Evolutionary conservation across 1,140 invertebrate species (phyloP).

Genomic region (Habropoda laboriosa): DNA sequence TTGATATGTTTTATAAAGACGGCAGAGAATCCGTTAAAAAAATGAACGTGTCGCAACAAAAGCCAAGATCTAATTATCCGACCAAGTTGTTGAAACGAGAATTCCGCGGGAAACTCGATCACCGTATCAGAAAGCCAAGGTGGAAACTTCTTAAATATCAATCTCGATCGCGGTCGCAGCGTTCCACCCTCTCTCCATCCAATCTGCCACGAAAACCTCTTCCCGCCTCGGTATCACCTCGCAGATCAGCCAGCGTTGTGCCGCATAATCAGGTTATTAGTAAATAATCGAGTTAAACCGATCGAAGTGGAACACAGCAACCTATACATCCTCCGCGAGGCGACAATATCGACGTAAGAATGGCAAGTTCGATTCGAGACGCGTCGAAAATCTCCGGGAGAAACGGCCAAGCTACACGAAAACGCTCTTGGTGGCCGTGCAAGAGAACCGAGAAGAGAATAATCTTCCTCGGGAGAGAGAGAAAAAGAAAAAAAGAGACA

Average conservation of each 20-base stretch:
- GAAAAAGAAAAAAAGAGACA: too few species aligned
- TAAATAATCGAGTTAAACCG: slow-evolving; percentile 24
- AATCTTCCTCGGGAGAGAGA: too few species aligned
- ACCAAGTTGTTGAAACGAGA: not conserved
- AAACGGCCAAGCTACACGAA: too few species aligned
- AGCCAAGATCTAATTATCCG: not conserved
- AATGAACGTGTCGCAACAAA: too few species aligned
- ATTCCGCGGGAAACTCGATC: not conserved
- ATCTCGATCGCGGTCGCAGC: not conserved
- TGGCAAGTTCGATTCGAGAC: not conserved
- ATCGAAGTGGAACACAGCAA: not conserved
- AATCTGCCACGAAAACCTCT: not conserved
- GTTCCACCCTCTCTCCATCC: not conserved
- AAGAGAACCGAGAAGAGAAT: too few species aligned
- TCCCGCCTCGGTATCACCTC: too few species aligned
- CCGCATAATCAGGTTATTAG: slow-evolving; percentile 17
- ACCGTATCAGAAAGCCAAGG: not conserved
- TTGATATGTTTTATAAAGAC: too few species aligned
- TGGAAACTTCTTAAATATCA: not conserved
- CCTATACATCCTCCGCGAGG: not conserved
- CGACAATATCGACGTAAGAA: not conserved
- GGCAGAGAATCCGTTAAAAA: too few species aligned
- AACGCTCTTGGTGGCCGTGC: too few species aligned
- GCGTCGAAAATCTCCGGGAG: too few species aligned
- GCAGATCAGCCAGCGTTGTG: not conserved